Base-by-base conservation (phyloP, 2,888 invertebrate species). In the Andrena bucephala region DNA sequence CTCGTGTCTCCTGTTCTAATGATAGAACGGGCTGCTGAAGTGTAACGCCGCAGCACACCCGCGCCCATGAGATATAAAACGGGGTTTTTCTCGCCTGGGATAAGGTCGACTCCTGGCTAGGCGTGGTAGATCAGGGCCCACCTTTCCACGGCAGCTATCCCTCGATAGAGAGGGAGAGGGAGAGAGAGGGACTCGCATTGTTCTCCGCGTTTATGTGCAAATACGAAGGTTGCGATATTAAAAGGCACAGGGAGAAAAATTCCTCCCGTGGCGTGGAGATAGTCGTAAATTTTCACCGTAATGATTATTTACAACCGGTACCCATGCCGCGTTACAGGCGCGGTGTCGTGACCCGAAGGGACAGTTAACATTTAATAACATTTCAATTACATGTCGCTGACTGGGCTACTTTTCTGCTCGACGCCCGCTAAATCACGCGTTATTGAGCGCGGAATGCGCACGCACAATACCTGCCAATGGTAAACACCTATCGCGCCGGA, bases 81-180 rank as follows among this genome's bases (percentile, higher is more conserved):
- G 13, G 20, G 13, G 63, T 65, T 81, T 83, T 83, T 81, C 74
- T 77, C 79, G 57, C 50, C 54, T 54, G 77, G 69, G 73, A 82
- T 83, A 83, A 83, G 81, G 83, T 82, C 78, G 77, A 68, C 74
- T 69, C 52, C 73, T 71, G 72, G 63, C 81, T 87, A 85, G 87
- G 86, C 84, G 89, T 88, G 89, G 87, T 83, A 81, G 81, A 78
- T 80, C 81, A 33, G 65, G 57, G 52, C 72, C 76, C 73, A 74
- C 83, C 83, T 83, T 81, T 81, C 70, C 71, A 81, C 76, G 65
- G 50, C 81, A 63, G 78, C 79, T 79, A 66, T 69, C 73, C 77
- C 65, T 69, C 20, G 68, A 66, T 42, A 48, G 42, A 59, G 59
- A n/a, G 31, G 20, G 1, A 27, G 36, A 63, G 20, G 33, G 13